Percentiles rank a stretch among this genome's conserved stretches.
Evolutionary conservation across 1,140 invertebrate genomes (phyloP).

Genomic region (Lepidostoma basale): DNA sequence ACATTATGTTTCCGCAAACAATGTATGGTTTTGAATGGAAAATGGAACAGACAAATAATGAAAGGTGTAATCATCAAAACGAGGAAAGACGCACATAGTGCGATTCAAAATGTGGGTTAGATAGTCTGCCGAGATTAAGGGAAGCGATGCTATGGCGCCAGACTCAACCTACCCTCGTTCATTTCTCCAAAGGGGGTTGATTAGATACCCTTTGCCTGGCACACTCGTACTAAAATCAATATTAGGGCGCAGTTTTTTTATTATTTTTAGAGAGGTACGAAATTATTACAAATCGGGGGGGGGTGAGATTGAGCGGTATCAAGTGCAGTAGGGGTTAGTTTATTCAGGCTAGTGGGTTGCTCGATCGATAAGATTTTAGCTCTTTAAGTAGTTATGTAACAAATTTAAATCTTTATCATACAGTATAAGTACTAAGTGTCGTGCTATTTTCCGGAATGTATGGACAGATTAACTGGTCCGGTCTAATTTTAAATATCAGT

Average conservation of each 20-base stretch:
- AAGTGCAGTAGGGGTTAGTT: background rate
- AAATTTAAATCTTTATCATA: too few relatives aligned
- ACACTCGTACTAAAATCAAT: constrained; percentile 7
- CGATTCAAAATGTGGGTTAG: constrained; percentile 6
- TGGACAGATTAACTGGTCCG: too few relatives aligned
- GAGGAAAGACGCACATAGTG: background rate
- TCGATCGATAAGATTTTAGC: constrained; percentile 8
- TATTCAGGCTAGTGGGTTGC: background rate
- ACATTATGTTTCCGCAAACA: background rate
- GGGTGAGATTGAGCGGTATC: constrained; percentile 6
- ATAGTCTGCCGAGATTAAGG: background rate
- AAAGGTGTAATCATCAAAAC: background rate
- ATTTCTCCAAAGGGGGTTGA: constrained; percentile 15
- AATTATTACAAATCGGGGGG: constrained; percentile 8
- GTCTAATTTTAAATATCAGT: too few relatives aligned
- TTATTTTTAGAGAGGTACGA: constrained; percentile 13
- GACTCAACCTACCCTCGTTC: background rate
- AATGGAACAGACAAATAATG: background rate
- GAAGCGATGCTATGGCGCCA: background rate
- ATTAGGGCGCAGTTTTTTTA: constrained; percentile 12
- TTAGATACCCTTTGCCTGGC: constrained; percentile 16
- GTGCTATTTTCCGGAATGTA: too few relatives aligned
- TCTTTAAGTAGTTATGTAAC: too few relatives aligned
- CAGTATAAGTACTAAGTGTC: too few relatives aligned
- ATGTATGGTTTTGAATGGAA: background rate